phyloP scores from a whole-genome alignment of 1,140 invertebrate species.

The Melanaphis sacchari region DNA sequence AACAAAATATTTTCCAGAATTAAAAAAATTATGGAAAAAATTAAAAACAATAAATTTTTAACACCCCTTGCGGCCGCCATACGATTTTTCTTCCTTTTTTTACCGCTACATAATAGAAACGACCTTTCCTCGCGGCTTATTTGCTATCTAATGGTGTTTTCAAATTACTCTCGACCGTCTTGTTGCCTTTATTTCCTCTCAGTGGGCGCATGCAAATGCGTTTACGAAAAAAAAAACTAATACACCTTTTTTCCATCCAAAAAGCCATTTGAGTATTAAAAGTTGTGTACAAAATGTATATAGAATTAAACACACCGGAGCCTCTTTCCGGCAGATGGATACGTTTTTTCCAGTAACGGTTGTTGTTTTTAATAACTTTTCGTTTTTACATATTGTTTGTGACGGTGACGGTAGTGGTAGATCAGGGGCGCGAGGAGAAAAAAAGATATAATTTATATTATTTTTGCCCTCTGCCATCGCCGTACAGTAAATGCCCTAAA shows the following conservation, averaged over 20 bases:
- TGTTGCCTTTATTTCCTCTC: conserved; percentile 49
- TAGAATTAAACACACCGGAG: conserved; percentile 57
- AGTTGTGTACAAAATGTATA: conserved; percentile 49
- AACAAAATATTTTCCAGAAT: neutral
- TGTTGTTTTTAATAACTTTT: conserved; percentile 58
- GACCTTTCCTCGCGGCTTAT: conserved; percentile 49
- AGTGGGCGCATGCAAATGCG: conserved; percentile 16
- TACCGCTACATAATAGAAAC: conserved; percentile 42
- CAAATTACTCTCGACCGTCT: conserved; percentile 49
- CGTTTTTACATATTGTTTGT: conserved; percentile 57
- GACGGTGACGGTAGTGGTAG: neutral
- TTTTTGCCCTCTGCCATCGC: conserved; percentile 35
- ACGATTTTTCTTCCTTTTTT: conserved; percentile 7
- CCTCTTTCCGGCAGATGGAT: conserved; percentile 53
- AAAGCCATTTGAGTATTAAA: conserved; percentile 57
- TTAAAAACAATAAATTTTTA: conserved; percentile 56
- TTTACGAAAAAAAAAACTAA: conserved; percentile 14
- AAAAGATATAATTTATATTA: conserved; percentile 55
- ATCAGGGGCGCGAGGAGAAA: neutral
- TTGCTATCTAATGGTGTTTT: conserved; percentile 39
- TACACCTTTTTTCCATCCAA: conserved; percentile 46
- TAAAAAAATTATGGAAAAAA: conserved; percentile 24
- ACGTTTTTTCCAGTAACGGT: conserved; percentile 45
- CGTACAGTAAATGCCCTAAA: conserved; percentile 34
- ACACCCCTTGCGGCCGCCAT: conserved; percentile 42